Conservation (phyloP, 2,888 invertebrate genomes). For the Clunio marinus region DNA sequence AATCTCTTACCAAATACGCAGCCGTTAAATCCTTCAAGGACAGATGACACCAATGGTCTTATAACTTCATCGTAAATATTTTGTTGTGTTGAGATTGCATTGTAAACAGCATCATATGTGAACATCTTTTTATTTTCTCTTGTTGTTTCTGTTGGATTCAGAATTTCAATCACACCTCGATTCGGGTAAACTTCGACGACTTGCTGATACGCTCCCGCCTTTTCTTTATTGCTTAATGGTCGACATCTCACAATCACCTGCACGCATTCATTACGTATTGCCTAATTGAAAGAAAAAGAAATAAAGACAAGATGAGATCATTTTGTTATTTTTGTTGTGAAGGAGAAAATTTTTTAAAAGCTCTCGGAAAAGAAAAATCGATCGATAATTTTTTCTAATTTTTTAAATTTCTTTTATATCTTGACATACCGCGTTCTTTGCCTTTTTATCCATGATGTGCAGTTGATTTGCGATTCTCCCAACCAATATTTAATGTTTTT, state of each 20-base stretch:
- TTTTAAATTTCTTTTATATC: background rate
- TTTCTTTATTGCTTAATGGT: conserved; percentile 87
- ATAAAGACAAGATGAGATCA: conserved; percentile 16
- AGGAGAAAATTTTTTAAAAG: background rate
- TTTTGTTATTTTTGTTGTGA: conserved; percentile 33
- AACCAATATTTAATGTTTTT: too few relatives aligned
- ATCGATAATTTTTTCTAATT: conserved; percentile 34
- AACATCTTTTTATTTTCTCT: conserved; percentile 84
- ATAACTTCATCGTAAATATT: conserved; percentile 96
- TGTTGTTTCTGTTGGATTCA: conserved; percentile 70
- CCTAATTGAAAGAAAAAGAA: conserved; percentile 35
- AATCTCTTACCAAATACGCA: conserved; percentile 60
- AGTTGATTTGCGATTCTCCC: background rate
- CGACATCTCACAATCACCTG: conserved; percentile 97
- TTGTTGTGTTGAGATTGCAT: conserved; percentile 80
- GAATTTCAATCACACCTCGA: conserved; percentile 85
- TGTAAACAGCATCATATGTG: conserved; percentile 97
- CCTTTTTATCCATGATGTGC: background rate
- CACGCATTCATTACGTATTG: conserved; percentile 69
- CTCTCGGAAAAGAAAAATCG: conserved; percentile 9
- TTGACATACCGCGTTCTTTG: conserved; percentile 5
- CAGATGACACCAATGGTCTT: conserved; percentile 88
- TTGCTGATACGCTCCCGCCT: conserved; percentile 51
- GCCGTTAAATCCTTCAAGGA: conserved; percentile 96
- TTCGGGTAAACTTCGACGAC: conserved; percentile 81